These are phyloP conservation scores for Parochlus steinenii DNA, from an alignment of 2,888 invertebrate genomes.

Conservation along the genomic window DNA sequence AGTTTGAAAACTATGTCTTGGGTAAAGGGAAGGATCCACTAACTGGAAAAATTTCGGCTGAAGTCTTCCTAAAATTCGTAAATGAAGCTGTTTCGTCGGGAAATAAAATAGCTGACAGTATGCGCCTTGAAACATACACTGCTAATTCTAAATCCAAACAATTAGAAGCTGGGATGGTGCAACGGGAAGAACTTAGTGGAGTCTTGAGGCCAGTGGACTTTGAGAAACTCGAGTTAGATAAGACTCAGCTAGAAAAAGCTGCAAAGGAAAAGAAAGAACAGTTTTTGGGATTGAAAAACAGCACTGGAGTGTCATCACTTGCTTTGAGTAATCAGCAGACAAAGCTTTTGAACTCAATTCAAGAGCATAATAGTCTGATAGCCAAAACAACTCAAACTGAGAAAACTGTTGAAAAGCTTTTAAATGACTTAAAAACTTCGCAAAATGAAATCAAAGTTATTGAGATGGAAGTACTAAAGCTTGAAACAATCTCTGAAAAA, in stretches of 20 bases:
- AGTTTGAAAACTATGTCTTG: constrained; percentile 31
- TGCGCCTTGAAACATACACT: constrained; percentile 34
- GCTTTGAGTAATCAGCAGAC: too few species aligned
- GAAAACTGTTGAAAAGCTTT: not conserved
- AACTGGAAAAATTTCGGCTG: constrained; percentile 32
- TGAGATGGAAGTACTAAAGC: too few species aligned
- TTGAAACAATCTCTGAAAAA: too few species aligned
- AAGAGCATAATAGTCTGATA: too few species aligned
- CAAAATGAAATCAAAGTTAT: not conserved
- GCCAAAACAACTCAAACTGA: too few species aligned
- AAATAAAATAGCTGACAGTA: constrained; percentile 32
- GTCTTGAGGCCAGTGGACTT: constrained; percentile 38
- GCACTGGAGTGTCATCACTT: too few species aligned
- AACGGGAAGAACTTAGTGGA: constrained; percentile 36
- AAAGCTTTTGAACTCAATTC: too few species aligned
- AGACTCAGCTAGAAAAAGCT: constrained; percentile 29
- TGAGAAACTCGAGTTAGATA: constrained; percentile 37
- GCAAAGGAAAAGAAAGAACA: constrained; percentile 28
- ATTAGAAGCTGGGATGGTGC: constrained; percentile 30
- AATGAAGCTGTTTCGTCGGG: constrained; percentile 37
- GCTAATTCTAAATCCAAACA: constrained; percentile 24
- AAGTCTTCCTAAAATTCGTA: constrained; percentile 33
- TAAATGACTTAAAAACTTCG: not conserved
- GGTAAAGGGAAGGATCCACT: constrained; percentile 25
- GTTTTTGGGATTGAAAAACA: constrained; percentile 23